Evolutionary conservation across 2,113 vertebrate species (phyloP).

Genomic region (Gorsachius goisagi): DNA sequence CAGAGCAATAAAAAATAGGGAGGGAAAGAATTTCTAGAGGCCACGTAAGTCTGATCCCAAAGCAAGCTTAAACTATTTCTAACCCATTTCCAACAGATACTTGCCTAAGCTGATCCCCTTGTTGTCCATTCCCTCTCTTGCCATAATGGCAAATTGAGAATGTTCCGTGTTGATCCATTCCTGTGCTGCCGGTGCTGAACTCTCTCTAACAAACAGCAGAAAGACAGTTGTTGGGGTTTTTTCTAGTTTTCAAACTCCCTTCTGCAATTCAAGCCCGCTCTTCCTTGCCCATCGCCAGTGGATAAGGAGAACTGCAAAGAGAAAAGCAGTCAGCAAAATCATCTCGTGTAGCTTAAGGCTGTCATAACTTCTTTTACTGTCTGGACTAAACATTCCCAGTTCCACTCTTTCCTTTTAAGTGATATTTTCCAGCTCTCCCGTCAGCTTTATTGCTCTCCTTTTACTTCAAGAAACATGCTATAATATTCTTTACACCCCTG

Average conservation of each 20-base stretch:
- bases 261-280: neutral
- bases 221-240: accelerated
- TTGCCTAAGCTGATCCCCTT: neutral
- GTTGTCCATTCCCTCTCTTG: neutral
- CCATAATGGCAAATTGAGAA: neutral
- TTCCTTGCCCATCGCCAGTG: neutral
- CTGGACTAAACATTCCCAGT: neutral
- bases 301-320: neutral
- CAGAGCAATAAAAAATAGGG: neutral
- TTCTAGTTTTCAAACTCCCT: neutral
- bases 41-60: neutral
- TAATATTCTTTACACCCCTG: neutral
- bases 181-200: neutral
- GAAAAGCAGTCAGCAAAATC: neutral
- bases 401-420: neutral
- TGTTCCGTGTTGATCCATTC: accelerated
- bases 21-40: neutral
- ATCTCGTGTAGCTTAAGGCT: accelerated
- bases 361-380: neutral
- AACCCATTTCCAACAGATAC: neutral
- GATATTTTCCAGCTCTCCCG: neutral
- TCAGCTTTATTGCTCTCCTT: neutral
- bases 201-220: neutral
- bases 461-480: neutral
- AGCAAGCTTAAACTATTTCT: neutral